Evolutionary conservation across 2,797 vertebrate genomes (phyloP).

Genomic region (Rhinoraja longicauda): DNA sequence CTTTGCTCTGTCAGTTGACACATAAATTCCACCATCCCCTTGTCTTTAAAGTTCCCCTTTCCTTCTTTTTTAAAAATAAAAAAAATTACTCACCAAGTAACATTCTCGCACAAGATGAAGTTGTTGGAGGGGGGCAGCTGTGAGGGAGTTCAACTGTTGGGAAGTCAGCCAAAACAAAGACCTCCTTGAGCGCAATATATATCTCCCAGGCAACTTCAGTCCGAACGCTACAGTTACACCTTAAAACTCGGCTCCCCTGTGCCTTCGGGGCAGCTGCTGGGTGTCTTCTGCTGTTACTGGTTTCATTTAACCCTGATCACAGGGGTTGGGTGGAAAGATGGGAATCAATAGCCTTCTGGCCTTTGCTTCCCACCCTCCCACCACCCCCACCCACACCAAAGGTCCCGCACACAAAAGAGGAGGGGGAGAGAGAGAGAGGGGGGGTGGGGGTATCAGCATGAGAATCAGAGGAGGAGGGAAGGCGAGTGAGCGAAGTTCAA

Average conservation of each 20-base stretch:
- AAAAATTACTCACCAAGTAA: not conserved
- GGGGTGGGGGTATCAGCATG: no score
- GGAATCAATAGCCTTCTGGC: not conserved
- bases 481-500: not conserved
- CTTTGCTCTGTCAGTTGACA: not conserved
- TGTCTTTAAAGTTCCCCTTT: slow-evolving; percentile 9
- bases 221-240: slow-evolving; percentile 31
- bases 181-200: not conserved
- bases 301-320: slow-evolving; percentile 11
- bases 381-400: not conserved
- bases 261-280: not conserved
- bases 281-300: slow-evolving; percentile 9
- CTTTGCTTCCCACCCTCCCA: no score
- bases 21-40: slow-evolving; percentile 1
- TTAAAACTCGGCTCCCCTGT: not conserved
- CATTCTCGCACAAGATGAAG: not conserved
- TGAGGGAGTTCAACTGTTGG: slow-evolving; percentile 18
- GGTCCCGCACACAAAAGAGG: not conserved
- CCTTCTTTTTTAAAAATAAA: not conserved
- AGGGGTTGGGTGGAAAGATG: not conserved
- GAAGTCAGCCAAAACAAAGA: slow-evolving; percentile 25
- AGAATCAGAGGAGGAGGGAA: not conserved
- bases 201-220: slow-evolving; percentile 21
- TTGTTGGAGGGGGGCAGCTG: slow-evolving; percentile 3
- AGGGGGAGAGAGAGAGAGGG: not conserved